Base-by-base conservation (phyloP, 2,797 vertebrate species). In the Macropus fuliginosus region DNA sequence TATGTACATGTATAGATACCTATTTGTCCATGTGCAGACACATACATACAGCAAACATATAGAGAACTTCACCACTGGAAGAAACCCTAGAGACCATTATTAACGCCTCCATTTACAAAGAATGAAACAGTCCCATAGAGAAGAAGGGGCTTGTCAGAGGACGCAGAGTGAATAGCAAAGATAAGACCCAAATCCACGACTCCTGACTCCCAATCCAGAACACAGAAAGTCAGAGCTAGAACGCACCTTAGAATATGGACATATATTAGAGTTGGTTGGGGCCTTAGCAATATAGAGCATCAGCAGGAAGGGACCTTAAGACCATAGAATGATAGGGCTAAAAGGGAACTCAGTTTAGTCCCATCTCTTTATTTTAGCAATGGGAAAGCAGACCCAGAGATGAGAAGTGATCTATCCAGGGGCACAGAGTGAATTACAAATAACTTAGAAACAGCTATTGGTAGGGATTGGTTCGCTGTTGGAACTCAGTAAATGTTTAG, bases 161-260 rank as follows among this genome's bases (percentile, higher is more conserved):
- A 62, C 89, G 18, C 34, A 55, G 34, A 66, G 31, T 46, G 14
- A 62, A 59, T 54, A n/a, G 90, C 34, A 5, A 27, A n/a, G 21
- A 50, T 8, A 66, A 90, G 92, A 54, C 89, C 40, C 87, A 52
- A 91, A 54, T 74, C 40, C 66, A 46, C 50, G 5, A 46, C 93
- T 93, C 55, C 74, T 2, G 5, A 54, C 46, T 91, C 59, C 74
- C 6, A 81, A 13, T 89, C 81, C 52, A 28, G 18, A 52, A 54
- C 54, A 31, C 66, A 94, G 95, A 94, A 91, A 94, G 55, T 50
- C 87, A 92, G 56, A 11, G 0, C 57, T 10, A 52, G 40, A 91
- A 27, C 55, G 40, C 95, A 54, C 90, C 56, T 34, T 91, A 92
- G 89, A 95, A 87, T 50, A 50, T 50, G 24, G 40, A 27, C 24